Base-by-base conservation (phyloP, 1,140 invertebrate genomes). In the Polypedilum vanderplanki region DNA sequence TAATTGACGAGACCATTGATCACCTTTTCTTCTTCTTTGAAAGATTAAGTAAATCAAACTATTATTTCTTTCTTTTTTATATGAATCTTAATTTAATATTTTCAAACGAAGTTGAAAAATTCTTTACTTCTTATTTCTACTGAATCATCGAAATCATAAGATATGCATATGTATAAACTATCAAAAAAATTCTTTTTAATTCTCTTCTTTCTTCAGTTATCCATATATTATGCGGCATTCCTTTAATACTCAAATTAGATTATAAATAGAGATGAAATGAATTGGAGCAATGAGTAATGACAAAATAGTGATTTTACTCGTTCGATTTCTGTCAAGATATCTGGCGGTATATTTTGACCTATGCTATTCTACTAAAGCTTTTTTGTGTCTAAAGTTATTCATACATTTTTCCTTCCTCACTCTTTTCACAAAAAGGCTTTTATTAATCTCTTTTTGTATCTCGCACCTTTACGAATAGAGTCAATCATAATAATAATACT, bases 261-360 rank as follows among this genome's bases (percentile, higher is more conserved):
- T 57, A 57, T 57, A 57, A 57, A 57, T 57, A 12, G 24, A 33
- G 24, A 5, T 3, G 24, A 57, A 57, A 57, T 3, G 12, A 57
- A 70, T 70, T 70, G 65, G 65, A 70, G 65, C 65, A 70, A 70
- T 70, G 65, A 70, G 65, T 70, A 70, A 70, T 70, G 65, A 70
- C 65, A 70, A 70, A 70, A 70, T 70, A 70, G 65, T 70, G 65
- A 70, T 70, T 70, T 70, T 70, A 20, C 10, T 70, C 65, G 17
- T 70, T 70, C 65, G 65, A 70, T 70, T 70, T 70, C 65, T 70
- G 65, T 70, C 65, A 70, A 70, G 65, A 70, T 70, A 20, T 70
- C 65, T 70, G 65, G 65, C 65, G 65, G 65, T 57, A 15, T 57
- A 57, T 57, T 57, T 57, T 57, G 46, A 57, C 46, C 46, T 57